Percentiles rank a stretch among this genome's conserved stretches.
Evolutionary conservation across 2,888 invertebrate genomes (phyloP).

Genomic region (Tetheella fluctuosa): DNA sequence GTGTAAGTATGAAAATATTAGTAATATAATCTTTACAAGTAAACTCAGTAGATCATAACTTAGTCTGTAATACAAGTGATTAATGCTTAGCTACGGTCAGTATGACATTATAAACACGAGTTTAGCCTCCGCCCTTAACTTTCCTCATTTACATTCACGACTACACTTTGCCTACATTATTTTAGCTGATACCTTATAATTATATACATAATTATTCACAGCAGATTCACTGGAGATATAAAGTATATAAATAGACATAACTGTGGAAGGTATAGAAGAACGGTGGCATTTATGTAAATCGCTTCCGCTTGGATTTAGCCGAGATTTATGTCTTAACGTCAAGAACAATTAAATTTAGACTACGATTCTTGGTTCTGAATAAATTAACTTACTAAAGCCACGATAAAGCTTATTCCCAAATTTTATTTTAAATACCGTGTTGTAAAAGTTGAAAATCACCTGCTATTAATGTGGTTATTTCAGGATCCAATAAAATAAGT

Average conservation of each 20-base stretch:
- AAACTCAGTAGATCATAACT: not conserved
- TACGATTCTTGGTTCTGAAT: constrained; percentile 65
- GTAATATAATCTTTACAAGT: not conserved
- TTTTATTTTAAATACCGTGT: constrained; percentile 26
- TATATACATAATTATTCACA: constrained; percentile 15
- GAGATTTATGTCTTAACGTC: constrained; percentile 75
- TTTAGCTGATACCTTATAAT: constrained; percentile 7
- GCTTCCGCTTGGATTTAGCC: constrained; percentile 74
- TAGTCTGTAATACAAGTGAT: not conserved
- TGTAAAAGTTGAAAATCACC: constrained; percentile 8
- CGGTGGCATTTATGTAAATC: constrained; percentile 77
- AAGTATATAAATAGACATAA: constrained; percentile 47
- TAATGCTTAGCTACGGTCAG: not conserved
- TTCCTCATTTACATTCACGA: constrained; percentile 1
- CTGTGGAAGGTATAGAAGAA: constrained; percentile 65
- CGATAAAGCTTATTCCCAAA: constrained; percentile 36
- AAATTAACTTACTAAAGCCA: constrained; percentile 66
- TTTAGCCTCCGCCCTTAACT: constrained; percentile 3
- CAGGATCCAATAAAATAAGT: not conserved
- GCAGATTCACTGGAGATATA: constrained; percentile 16
- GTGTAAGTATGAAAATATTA: too few species aligned
- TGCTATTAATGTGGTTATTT: not conserved
- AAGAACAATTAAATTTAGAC: constrained; percentile 80
- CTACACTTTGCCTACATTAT: not conserved
- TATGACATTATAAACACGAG: not conserved